Percentiles rank a stretch among this genome's conserved stretches.
phyloP scores from a whole-genome alignment of 2,888 invertebrate genomes.

The Hoplodrina ambigua region DNA sequence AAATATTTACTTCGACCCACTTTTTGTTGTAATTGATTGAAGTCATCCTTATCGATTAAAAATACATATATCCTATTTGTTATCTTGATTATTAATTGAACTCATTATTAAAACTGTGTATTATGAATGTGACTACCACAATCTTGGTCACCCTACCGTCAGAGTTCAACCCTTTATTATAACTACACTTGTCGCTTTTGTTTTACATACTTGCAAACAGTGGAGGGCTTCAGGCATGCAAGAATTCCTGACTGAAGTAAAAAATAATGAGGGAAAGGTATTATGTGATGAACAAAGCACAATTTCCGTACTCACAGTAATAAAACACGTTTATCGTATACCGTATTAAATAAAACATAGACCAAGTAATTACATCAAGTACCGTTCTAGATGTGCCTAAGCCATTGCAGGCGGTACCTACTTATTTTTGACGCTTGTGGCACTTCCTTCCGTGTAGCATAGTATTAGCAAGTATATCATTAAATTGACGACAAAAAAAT shows the following conservation, averaged over 20 bases:
- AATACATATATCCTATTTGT: background rate
- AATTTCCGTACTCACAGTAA: constrained; percentile 19
- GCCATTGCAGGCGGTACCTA: background rate
- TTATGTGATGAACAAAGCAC: constrained; percentile 14
- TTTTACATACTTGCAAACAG: constrained; percentile 33
- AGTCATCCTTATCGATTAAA: background rate
- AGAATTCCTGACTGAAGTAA: constrained; percentile 12
- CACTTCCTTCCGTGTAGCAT: background rate
- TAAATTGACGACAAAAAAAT: background rate
- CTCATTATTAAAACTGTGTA: background rate
- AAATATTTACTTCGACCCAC: background rate
- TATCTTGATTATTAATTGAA: background rate
- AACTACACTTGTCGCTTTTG: constrained; percentile 35
- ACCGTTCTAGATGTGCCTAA: background rate
- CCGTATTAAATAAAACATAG: constrained; percentile 18
- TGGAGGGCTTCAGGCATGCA: constrained; percentile 17
- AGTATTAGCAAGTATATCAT: background rate
- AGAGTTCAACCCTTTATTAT: constrained; percentile 43
- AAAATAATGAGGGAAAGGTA: constrained; percentile 5
- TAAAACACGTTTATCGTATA: constrained; percentile 7
- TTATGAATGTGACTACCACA: background rate
- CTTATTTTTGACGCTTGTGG: background rate
- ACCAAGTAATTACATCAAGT: constrained; percentile 13
- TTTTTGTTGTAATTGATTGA: background rate
- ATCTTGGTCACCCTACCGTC: constrained; percentile 33